Evolutionary conservation across 2,888 invertebrate species (phyloP).

Genomic region (Drosophila nigricruria): DNA sequence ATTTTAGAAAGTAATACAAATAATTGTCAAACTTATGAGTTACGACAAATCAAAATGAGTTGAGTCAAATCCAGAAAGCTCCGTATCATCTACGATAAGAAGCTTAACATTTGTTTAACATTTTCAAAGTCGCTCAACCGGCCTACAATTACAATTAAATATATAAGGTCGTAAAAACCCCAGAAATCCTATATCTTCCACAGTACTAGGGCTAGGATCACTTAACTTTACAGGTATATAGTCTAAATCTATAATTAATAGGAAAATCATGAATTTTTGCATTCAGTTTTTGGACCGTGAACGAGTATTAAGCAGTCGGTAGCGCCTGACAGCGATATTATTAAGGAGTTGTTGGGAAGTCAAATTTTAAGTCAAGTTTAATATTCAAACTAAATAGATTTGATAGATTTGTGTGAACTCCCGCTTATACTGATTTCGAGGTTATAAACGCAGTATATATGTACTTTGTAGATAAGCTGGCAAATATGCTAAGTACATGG

Average conservation of each 20-base stretch:
- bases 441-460: slow-evolving; percentile 45
- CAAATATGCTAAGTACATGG: slow-evolving; percentile 29
- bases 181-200: neutral
- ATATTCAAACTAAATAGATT: neutral
- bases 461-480: slow-evolving; percentile 26
- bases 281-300: neutral
- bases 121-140: too few species aligned
- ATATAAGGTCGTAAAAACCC: too few species aligned
- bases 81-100: neutral
- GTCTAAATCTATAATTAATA: too few species aligned
- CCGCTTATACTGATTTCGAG: slow-evolving; percentile 37
- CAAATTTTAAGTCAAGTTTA: neutral
- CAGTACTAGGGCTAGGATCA: too few species aligned
- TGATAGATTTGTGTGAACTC: slow-evolving; percentile 26
- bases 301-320: neutral
- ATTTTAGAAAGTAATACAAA: too few species aligned
- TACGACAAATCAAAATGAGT: too few species aligned
- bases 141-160: too few species aligned
- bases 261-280: too few species aligned
- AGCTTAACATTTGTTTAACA: neutral
- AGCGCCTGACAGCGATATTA: neutral
- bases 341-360: neutral
- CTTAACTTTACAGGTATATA: too few species aligned
- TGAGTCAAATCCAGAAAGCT: too few species aligned
- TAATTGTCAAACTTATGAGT: too few species aligned